These are phyloP conservation scores for Agrotis exclamationis DNA, from an alignment of 2,888 invertebrate species.

Conservation along the genomic window DNA sequence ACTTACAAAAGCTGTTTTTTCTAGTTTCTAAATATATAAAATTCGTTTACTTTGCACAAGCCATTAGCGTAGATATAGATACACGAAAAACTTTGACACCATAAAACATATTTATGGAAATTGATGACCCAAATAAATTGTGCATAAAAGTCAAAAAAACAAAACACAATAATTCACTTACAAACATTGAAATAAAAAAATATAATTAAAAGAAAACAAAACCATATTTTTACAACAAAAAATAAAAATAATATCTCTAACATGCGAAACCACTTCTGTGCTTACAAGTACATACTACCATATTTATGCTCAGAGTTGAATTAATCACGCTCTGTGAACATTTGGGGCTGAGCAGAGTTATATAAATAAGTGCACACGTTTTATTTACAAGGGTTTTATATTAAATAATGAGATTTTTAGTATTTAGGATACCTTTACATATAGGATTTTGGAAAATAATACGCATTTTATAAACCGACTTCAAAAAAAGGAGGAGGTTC, in stretches of 20 bases:
- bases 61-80: too few relatives aligned
- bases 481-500: too few relatives aligned
- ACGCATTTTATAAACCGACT: too few relatives aligned
- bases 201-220: too few relatives aligned
- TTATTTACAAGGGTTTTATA: conserved; percentile 44
- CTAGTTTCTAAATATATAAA: too few relatives aligned
- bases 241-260: conserved; percentile 13
- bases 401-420: conserved; percentile 1
- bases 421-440: too few relatives aligned
- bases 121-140: too few relatives aligned
- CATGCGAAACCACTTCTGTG: conserved; percentile 50
- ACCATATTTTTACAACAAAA: background rate
- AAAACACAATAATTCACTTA: conserved; percentile 2
- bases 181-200: background rate
- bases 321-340: conserved; percentile 50
- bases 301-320: conserved; percentile 34
- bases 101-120: too few relatives aligned
- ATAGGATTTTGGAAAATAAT: background rate
- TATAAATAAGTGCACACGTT: conserved; percentile 31
- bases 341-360: conserved; percentile 25
- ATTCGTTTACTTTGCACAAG: too few relatives aligned
- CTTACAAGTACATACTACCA: conserved; percentile 14
- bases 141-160: background rate
- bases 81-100: too few relatives aligned
- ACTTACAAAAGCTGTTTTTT: too few relatives aligned